Evolutionary conservation across 2,797 vertebrate species (phyloP).

Genomic region (Ctenopoma multispine): DNA sequence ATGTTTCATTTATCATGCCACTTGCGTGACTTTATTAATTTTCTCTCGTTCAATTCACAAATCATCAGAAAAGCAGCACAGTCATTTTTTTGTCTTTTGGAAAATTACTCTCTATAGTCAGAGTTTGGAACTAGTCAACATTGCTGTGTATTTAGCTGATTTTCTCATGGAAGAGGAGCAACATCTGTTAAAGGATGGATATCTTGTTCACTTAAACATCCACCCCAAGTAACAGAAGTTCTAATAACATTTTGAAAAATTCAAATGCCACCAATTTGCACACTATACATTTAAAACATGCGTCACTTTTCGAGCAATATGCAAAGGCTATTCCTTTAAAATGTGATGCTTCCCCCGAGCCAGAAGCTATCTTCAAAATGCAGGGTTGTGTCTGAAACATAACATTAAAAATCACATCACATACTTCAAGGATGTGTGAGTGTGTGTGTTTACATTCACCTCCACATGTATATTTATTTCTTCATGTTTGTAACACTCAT

Average conservation of each 20-base stretch:
- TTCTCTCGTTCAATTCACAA: background rate
- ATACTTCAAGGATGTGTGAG: background rate
- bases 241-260: conserved; percentile 2
- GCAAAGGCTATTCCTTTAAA: conserved; percentile 12
- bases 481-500: conserved; percentile 37
- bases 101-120: background rate
- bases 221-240: background rate
- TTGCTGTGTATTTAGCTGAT: background rate
- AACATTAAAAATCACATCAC: background rate
- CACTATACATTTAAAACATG: too few species aligned
- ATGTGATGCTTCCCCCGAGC: background rate
- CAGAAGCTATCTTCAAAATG: conserved; percentile 1
- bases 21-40: conserved; percentile 4
- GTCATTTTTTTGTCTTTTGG: background rate
- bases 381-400: conserved; percentile 11
- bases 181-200: conserved; percentile 9
- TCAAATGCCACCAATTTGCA: background rate
- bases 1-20: background rate
- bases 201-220: background rate
- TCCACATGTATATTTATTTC: conserved; percentile 21
- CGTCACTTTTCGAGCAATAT: conserved; percentile 1
- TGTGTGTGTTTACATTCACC: conserved; percentile 25
- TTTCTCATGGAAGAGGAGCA: background rate
- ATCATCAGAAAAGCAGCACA: background rate
- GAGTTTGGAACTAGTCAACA: background rate